Conservation (phyloP, 2,888 invertebrate species). For the Troides aeacus region DNA sequence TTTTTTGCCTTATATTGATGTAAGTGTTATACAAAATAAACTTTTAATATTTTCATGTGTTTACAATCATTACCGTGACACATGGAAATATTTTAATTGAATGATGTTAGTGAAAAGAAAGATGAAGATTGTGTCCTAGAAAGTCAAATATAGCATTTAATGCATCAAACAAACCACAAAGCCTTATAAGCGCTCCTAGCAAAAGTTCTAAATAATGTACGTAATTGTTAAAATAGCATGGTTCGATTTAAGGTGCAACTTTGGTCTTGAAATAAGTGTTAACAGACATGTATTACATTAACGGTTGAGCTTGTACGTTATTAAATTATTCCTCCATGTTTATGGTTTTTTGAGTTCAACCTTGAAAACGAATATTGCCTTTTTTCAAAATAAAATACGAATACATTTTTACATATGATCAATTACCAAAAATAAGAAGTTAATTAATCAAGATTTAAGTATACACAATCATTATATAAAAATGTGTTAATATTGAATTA, state of each 20-base stretch:
- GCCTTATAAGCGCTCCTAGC: constrained; percentile 21
- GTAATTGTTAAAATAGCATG: constrained; percentile 18
- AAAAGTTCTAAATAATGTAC: constrained; percentile 17
- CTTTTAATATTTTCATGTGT: constrained; percentile 19
- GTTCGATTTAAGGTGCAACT: constrained; percentile 18
- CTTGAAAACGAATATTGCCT: not conserved
- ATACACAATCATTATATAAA: too few relatives aligned
- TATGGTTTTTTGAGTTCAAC: constrained; percentile 4
- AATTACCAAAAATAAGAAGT: not conserved
- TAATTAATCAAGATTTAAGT: too few relatives aligned
- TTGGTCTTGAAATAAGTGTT: constrained; percentile 27
- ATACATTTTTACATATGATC: not conserved
- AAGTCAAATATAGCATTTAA: constrained; percentile 16
- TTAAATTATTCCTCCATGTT: constrained; percentile 7
- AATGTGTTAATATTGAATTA: too few relatives aligned
- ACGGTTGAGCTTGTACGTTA: constrained; percentile 23
- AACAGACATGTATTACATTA: constrained; percentile 26
- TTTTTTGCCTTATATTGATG: constrained; percentile 26
- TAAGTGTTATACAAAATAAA: constrained; percentile 22
- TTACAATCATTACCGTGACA: not conserved
- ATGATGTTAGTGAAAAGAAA: not conserved
- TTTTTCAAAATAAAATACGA: not conserved
- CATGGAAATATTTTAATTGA: constrained; percentile 9
- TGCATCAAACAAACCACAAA: constrained; percentile 12
- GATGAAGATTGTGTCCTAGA: not conserved